Base-by-base conservation (phyloP, 2,113 vertebrate species). In the Ammodytes dubius region DNA sequence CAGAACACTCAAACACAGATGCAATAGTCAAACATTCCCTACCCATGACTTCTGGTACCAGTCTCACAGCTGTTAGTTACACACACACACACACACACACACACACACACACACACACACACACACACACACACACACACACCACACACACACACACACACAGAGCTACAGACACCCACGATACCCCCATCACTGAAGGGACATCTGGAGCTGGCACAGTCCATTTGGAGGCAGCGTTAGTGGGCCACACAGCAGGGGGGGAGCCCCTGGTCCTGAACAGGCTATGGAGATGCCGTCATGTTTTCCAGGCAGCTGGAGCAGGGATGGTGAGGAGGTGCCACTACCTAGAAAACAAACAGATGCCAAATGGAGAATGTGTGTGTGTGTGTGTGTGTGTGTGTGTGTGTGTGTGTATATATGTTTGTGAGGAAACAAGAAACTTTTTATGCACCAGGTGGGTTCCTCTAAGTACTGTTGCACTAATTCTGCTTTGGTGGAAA, bases 281-380 rank as follows among this genome's bases (percentile, higher is more conserved):
- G 40, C 19, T 82, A 59, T 67, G 57, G 68, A 88, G 88, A 91
- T 90, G 91, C 37, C 37, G 80, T 90, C 82, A 90, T 89, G 74
- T 85, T 91, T 92, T 93, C 91, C 89, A 88, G 46, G 72, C 90
- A 87, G 83, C 85, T 91, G 84, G 69, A 69, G 60, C 66, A 59
- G 69, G 57, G 72, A 75, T 67, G 49, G 50, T 19, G 52, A 50
- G 71, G 56, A 6, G 46, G 74, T 27, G 59, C 50, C 52, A 12
- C 57, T 67, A 60, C 64, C 56, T 15, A 12, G 70, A 71, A 83
- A 83, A 81, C 63, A 87, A 86, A 83, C 77, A 87, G 78, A 82
- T 90, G 79, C 79, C 59, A 86, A 78, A 70, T 54, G 17, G 68
- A 83, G 68, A 79, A 66, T 61, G 3, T 43, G 56, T 10, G 11